Evolutionary conservation across 2,797 vertebrate species (phyloP), one percentile per base, ranked within the genome.

Genomic region (Lepilemur septentrionalis): DNA sequence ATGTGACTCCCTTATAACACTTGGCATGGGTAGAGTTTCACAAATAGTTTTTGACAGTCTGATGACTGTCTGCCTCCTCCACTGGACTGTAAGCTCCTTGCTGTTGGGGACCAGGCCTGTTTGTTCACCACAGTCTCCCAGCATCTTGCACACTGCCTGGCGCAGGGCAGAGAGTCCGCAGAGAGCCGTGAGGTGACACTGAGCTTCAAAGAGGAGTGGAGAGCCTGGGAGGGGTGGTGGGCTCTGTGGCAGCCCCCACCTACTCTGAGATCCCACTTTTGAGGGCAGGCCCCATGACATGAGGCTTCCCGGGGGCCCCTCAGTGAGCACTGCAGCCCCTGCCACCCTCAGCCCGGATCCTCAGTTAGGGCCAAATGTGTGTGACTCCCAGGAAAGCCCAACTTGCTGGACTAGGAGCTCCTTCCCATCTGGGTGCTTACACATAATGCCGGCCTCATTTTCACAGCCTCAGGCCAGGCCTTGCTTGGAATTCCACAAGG

Each of bases 401-500:
- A 38, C 48, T 55, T 13, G 23, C 25, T 43, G 17, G 52, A 17
- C 65, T 57, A 18, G 0, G 55, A 35, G 84, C 81, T 23, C 35
- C 38, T 76, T 93, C 41, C 83, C 38, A 4, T 4, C 50, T 13
- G 38, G 59, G 52, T 72, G 48, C 65, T 67, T 59, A 43, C 5
- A 2, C 46, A 32, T 78, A 82, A 95, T 57, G 70, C 59, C 50
- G 23, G 89, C 22, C 32, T 50, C 6, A 2, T 94, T 65, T 92
- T n/a, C 46, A 13, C 14, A 12, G 81, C 88, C 95, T 76, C 46
- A 8, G 69, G 78, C 38, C n/a, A 5, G 61, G 82, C 61, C 57
- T 94, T 28, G 14, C 81, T 92, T 90, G 65, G 70, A 76, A 95
- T 90, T 91, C 90, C 11, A 15, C 67, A 35, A 81, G 73, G 80